Conservation (phyloP, 2,797 vertebrate genomes). For the Spondyliosoma cantharus region DNA sequence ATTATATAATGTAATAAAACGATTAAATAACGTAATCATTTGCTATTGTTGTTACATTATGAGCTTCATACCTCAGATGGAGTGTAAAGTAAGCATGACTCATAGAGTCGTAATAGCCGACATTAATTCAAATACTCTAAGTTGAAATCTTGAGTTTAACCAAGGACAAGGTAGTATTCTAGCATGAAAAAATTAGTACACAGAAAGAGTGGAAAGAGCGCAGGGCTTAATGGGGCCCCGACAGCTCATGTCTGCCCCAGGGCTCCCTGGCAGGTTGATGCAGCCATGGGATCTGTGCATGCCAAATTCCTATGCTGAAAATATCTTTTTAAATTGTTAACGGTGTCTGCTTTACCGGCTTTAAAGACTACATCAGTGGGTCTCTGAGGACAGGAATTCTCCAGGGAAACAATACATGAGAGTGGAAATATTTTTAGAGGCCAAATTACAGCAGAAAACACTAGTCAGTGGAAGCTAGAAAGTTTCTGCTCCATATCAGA, state of each 20-base stretch:
- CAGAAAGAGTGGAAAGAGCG: not conserved
- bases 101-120: not conserved
- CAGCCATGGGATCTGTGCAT: not conserved
- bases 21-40: no score
- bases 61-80: no score
- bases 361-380: not conserved
- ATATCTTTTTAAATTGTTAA: not conserved
- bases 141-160: not conserved
- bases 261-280: not conserved
- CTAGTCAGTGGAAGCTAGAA: not conserved
- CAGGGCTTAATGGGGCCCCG: no score
- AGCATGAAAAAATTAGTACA: not conserved
- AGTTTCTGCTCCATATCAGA: conserved; percentile 17
- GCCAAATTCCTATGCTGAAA: not conserved
- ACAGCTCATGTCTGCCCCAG: not conserved
- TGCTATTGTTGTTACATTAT: no score
- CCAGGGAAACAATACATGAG: not conserved
- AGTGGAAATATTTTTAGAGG: not conserved
- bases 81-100: no score
- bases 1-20: no score
- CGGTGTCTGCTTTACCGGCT: not conserved
- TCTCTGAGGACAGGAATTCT: not conserved
- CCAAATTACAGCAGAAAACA: conserved; percentile 16
- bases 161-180: not conserved
- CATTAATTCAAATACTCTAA: not conserved